These are phyloP conservation scores for Pasiphila rectangulata DNA, from an alignment of 2,888 invertebrate species.

Conservation along the genomic window DNA sequence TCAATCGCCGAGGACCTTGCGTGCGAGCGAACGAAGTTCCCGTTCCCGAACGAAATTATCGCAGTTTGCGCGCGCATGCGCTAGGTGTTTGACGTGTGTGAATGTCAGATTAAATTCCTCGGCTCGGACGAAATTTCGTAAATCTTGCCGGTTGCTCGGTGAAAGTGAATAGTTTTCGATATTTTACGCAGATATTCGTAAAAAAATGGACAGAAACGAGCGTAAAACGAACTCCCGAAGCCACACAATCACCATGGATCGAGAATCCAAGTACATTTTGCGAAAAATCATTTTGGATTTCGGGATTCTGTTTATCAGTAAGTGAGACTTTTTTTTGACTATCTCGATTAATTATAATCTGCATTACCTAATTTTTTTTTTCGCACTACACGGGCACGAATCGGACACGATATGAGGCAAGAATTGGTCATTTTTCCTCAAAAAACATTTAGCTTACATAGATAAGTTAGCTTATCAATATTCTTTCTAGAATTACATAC, in stretches of 20 bases:
- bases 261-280: constrained; percentile 79
- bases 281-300: constrained; percentile 86
- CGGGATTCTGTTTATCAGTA: constrained; percentile 84
- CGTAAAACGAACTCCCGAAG: constrained; percentile 63
- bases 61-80: constrained; percentile 76
- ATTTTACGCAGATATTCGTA: constrained; percentile 33
- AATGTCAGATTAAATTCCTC: constrained; percentile 34
- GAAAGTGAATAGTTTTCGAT: constrained; percentile 42
- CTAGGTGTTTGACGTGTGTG: constrained; percentile 54
- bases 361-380: constrained; percentile 5
- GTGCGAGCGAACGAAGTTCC: constrained; percentile 31
- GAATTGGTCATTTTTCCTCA: too few relatives aligned
- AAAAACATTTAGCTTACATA: too few relatives aligned
- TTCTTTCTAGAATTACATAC: too few relatives aligned
- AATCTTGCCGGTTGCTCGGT: constrained; percentile 59
- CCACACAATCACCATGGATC: constrained; percentile 74
- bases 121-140: constrained; percentile 41
- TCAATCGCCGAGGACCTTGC: too few relatives aligned
- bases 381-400: too few relatives aligned
- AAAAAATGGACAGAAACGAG: constrained; percentile 70
- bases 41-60: constrained; percentile 40
- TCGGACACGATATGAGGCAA: too few relatives aligned
- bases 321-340: too few relatives aligned
- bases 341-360: too few relatives aligned
- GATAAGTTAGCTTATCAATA: too few relatives aligned